Base-by-base conservation (phyloP, 2,113 vertebrate genomes). In the Chaenogobius annularis region DNA sequence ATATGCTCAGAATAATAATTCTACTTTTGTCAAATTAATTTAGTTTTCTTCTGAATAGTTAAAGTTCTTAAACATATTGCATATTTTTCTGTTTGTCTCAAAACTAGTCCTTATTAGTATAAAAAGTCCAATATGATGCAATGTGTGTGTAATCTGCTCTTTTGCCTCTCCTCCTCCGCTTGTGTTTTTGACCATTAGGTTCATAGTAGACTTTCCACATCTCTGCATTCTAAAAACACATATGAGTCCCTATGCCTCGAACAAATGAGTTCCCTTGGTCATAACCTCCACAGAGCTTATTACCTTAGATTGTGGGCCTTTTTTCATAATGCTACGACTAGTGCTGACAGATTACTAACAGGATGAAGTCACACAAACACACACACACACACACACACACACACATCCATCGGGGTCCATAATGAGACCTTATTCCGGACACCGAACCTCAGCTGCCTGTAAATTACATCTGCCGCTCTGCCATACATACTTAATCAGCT, bases 241-340 rank as follows among this genome's bases (percentile, higher is more conserved):
- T 26, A 44, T 3, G 19, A 7, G 70, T 74, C 77, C 77, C 75
- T 61, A 70, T 83, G 70, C 83, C 79, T 74, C 86, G 92, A 92
- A 91, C 87, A 92, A 93, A 93, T 90, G 83, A 89, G 88, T 92
- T 90, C 90, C 87, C 56, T 71, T 92, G 88, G 90, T 92, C 90
- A 91, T 92, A 93, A 93, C 90, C 90, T 92, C 93, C 87, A 88
- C 78, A 84, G 82, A 83, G 69, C 88, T 92, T 87, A 94, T 93
- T 93, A 92, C 85, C 90, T 91, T 92, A 90, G 90, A 92, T 92
- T 89, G 91, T 85, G 87, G 78, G 83, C 83, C 88, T 89, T 93
- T 46, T 61, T 93, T 93, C 91, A 92, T 90, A 91, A 92, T 90
- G 88, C 88, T 80, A 81, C 85, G 86, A 85, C 89, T 85, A 73